Evolutionary conservation across 1,140 invertebrate species (phyloP).

Genomic region (Drosophila lowei): DNA sequence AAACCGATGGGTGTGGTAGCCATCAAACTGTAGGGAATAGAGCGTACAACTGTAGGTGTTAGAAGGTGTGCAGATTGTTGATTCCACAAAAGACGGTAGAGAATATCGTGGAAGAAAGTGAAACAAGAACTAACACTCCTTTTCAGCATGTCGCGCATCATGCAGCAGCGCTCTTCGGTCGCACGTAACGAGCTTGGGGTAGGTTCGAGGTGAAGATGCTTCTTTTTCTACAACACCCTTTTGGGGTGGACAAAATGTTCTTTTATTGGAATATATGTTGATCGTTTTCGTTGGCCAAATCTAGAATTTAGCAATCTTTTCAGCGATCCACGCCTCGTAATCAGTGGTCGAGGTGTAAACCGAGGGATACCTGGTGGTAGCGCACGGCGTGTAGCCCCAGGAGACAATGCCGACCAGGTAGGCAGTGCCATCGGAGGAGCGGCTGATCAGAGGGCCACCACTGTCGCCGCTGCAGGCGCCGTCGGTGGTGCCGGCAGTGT

Average conservation of each 20-base stretch:
- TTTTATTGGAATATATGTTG: slow-evolving; percentile 2
- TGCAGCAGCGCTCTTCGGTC: too few relatives aligned
- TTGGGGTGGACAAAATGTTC: too few relatives aligned
- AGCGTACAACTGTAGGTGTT: slow-evolving; percentile 1
- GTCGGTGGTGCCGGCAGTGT: slow-evolving; percentile 84
- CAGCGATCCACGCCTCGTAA: slow-evolving; percentile 10
- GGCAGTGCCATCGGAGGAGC: slow-evolving; percentile 9
- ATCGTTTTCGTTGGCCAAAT: background rate
- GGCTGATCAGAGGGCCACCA: slow-evolving; percentile 85
- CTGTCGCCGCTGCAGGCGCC: slow-evolving; percentile 87
- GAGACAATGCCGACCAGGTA: slow-evolving; percentile 87
- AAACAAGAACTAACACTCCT: too few relatives aligned
- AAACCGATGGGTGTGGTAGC: slow-evolving; percentile 2
- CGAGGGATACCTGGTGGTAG: slow-evolving; percentile 86
- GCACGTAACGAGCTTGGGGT: too few relatives aligned
- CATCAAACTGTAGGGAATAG: background rate
- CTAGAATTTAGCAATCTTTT: background rate
- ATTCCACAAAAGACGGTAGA: background rate
- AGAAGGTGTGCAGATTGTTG: slow-evolving; percentile 4
- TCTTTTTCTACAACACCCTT: too few relatives aligned
- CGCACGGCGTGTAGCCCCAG: slow-evolving; percentile 89
- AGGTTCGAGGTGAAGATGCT: too few relatives aligned
- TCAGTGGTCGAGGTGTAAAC: slow-evolving; percentile 85
- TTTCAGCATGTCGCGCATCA: too few relatives aligned
- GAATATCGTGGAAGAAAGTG: too few relatives aligned